Conservation (phyloP, 2,113 vertebrate genomes). For the Coptodon rendalli region DNA sequence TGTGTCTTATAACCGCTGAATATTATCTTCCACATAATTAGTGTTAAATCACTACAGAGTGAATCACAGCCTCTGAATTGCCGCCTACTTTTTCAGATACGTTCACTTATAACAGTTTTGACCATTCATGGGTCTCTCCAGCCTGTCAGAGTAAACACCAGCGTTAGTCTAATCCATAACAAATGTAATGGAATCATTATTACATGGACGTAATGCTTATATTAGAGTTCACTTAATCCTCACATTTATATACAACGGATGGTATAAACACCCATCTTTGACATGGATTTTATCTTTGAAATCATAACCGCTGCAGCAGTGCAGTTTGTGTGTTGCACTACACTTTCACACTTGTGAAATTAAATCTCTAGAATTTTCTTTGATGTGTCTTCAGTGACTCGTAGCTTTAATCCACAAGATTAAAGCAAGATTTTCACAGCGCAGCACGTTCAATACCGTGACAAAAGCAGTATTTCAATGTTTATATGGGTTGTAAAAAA, state of each 20-base stretch:
- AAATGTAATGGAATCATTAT: not conserved
- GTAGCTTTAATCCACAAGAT: too few relatives aligned
- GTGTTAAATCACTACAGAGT: not conserved
- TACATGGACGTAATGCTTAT: not conserved
- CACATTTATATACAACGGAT: not conserved
- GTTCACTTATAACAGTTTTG: not conserved
- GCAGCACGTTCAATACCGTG: fast-evolving
- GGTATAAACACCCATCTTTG: not conserved
- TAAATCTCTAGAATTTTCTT: not conserved
- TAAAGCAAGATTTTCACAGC: not conserved
- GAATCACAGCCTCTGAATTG: not conserved
- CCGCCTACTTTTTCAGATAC: not conserved
- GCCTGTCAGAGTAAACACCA: not conserved
- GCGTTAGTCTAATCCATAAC: not conserved
- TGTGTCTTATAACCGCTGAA: not conserved
- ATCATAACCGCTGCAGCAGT: not conserved
- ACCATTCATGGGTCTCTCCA: not conserved
- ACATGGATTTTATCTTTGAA: not conserved
- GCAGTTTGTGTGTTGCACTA: not conserved
- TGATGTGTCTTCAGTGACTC: not conserved
- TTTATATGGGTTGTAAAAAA: not conserved
- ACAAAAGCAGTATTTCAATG: not conserved
- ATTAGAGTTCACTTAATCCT: not conserved
- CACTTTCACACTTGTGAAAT: not conserved
- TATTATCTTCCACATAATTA: not conserved